Conservation (phyloP, 2,888 invertebrate species). For the Cataglyphis rosenhaueri region DNA sequence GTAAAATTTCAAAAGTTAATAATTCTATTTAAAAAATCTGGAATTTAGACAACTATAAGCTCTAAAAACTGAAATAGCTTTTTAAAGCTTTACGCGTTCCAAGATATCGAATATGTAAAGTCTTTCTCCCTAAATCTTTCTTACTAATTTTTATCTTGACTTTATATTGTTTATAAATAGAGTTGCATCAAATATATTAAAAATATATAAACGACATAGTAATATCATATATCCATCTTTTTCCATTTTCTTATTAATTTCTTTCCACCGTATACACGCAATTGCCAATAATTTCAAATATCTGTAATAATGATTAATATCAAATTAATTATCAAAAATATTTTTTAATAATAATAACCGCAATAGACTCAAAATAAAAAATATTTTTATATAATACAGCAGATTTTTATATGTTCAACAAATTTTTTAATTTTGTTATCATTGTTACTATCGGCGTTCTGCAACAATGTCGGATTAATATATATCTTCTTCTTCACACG, state of each 20-base stretch:
- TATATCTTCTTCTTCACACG: not conserved
- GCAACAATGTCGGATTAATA: not conserved
- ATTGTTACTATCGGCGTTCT: not conserved
- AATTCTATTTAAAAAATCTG: constrained; percentile 19
- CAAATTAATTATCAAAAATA: constrained; percentile 18
- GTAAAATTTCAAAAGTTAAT: constrained; percentile 20
- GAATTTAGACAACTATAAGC: constrained; percentile 10
- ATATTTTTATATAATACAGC: not conserved
- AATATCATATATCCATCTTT: not conserved
- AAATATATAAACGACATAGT: constrained; percentile 13
- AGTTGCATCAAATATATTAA: not conserved
- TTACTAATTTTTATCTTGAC: not conserved
- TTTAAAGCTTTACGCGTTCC: not conserved
- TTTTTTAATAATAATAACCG: not conserved
- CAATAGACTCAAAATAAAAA: not conserved
- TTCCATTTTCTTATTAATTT: constrained; percentile 5
- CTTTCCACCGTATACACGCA: not conserved
- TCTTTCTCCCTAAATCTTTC: not conserved
- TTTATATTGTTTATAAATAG: not conserved
- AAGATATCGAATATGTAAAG: not conserved
- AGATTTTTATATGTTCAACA: not conserved
- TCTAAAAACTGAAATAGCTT: not conserved
- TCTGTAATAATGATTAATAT: not conserved
- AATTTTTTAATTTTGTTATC: not conserved
- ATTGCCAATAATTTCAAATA: not conserved